A percentile compares a stretch with the other conserved stretches of the same genome.
phyloP scores from a whole-genome alignment of 1,140 invertebrate species.

The Pomacea maculata region DNA sequence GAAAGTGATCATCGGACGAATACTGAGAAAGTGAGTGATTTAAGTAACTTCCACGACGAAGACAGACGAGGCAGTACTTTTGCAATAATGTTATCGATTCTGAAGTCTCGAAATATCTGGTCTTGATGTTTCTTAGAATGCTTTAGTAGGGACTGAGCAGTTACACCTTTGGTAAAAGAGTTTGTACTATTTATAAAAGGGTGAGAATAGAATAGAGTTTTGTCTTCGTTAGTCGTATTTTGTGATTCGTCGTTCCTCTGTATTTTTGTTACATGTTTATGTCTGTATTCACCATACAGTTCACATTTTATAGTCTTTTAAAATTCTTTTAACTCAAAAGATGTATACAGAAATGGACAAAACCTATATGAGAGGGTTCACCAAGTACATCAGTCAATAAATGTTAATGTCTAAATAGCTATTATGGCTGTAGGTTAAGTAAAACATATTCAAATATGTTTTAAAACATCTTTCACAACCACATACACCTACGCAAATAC shows the following conservation, averaged over 20 bases:
- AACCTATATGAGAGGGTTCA: constrained; percentile 6
- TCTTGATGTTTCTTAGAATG: no score
- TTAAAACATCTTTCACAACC: no score
- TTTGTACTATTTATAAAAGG: not conserved
- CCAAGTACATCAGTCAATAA: constrained; percentile 21
- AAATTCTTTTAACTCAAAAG: constrained; percentile 7
- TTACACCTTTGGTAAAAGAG: not conserved
- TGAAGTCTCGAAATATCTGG: not conserved
- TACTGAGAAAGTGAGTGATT: constrained; percentile 43
- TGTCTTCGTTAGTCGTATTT: no score
- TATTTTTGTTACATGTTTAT: no score
- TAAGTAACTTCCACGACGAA: no score
- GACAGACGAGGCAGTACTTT: no score
- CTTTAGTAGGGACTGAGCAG: not conserved
- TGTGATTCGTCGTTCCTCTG: no score
- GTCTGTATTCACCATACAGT: not conserved
- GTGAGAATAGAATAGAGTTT: not conserved
- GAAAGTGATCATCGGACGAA: constrained; percentile 38
- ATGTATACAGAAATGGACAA: constrained; percentile 31
- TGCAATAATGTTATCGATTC: no score
- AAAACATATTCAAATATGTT: no score
- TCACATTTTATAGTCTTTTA: not conserved
- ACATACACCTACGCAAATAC: no score
- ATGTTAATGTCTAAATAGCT: not conserved
- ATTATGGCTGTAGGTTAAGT: no score